Conservation (phyloP, 2,113 vertebrate species). For the Grammomys dolichurus region DNA sequence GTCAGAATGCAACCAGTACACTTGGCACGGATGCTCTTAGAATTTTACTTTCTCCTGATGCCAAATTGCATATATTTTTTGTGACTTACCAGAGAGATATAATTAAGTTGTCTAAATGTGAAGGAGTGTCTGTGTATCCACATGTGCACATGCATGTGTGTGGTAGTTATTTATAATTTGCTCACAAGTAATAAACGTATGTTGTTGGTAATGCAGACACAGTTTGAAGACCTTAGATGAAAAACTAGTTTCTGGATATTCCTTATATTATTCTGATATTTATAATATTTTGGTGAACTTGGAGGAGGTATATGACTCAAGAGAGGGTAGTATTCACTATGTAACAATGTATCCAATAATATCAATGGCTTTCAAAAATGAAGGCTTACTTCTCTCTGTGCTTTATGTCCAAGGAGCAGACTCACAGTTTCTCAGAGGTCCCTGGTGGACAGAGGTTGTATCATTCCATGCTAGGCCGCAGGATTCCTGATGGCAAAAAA, state of each 20-base stretch:
- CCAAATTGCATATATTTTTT: neutral
- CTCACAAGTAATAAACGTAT: neutral
- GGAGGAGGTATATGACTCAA: neutral
- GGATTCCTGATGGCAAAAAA: neutral
- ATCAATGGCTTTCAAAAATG: neutral
- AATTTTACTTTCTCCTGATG: neutral
- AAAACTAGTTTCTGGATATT: neutral
- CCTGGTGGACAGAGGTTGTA: fast-evolving
- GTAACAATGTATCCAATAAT: neutral
- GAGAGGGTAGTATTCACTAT: neutral
- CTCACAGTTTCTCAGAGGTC: neutral
- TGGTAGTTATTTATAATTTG: neutral
- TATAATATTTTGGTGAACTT: neutral
- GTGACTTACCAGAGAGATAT: neutral
- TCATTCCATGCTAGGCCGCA: neutral
- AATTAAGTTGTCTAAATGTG: neutral
- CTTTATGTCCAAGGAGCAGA: neutral
- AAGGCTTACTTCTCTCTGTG: neutral
- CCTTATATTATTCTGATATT: neutral
- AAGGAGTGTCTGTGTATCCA: neutral
- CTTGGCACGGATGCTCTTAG: neutral
- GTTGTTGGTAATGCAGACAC: neutral
- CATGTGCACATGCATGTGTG: neutral
- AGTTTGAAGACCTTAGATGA: neutral
- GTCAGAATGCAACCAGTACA: neutral